phyloP scores from a whole-genome alignment of 64 coral and sea anemone species.

The Montipora foliosa region DNA sequence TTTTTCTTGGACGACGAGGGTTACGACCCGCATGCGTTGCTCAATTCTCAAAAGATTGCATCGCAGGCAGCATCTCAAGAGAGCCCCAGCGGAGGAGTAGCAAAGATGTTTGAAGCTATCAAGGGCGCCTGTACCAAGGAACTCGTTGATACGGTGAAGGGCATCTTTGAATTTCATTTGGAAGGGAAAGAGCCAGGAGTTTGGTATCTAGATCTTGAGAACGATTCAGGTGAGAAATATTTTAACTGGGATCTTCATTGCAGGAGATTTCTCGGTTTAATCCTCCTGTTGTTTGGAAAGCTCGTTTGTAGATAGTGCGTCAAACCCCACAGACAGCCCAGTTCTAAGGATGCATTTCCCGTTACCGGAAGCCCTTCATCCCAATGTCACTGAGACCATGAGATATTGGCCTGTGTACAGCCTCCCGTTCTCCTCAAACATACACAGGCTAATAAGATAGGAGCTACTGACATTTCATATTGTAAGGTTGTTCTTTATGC shows the following conservation, averaged over 20 bases:
- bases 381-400: too few species aligned
- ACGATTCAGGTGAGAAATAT: conserved; percentile 64
- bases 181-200: conserved; percentile 65
- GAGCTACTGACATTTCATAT: too few species aligned
- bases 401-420: too few species aligned
- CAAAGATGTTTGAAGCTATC: conserved; percentile 48
- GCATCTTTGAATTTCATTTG: conserved; percentile 84
- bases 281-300: too few species aligned
- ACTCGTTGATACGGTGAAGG: conserved; percentile 71
- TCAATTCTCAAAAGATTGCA: conserved; percentile 52
- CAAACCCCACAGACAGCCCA: too few species aligned
- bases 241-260: background rate
- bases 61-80: background rate
- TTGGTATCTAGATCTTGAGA: conserved; percentile 90
- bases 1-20: conserved; percentile 90
- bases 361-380: too few species aligned
- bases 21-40: background rate
- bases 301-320: too few species aligned
- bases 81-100: conserved; percentile 10
- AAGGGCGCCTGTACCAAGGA: conserved; percentile 64
- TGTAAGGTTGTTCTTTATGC: too few species aligned
- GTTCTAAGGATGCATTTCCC: too few species aligned
- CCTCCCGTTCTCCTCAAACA: too few species aligned
- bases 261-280: background rate
- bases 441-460: too few species aligned